Percentiles rank a stretch among this genome's conserved stretches.
Conservation (phyloP, 1,140 invertebrate genomes). For the Apolygus lucorum region DNA sequence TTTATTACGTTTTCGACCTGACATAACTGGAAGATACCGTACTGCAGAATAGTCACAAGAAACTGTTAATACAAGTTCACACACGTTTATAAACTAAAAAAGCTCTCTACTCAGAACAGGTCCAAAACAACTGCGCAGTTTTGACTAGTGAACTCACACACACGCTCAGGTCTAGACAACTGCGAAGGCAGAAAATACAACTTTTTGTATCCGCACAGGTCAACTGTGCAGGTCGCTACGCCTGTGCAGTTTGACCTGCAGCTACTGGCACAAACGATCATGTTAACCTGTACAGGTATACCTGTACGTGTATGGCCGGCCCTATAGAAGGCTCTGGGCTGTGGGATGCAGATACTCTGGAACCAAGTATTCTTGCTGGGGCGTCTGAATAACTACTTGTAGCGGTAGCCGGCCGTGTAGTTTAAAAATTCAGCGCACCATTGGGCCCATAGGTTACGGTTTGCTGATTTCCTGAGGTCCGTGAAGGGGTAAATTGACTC, state of each 20-base stretch:
- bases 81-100: neutral
- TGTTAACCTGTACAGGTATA: neutral
- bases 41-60: neutral
- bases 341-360: no score
- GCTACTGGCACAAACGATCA: neutral
- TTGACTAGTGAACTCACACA: neutral
- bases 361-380: no score
- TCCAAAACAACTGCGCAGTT: neutral
- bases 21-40: neutral
- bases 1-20: neutral
- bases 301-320: no score
- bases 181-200: neutral
- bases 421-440: no score
- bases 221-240: neutral
- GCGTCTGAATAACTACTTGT: no score
- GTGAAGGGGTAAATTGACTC: no score
- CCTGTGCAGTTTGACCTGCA: neutral
- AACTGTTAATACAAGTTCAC: no score
- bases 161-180: neutral
- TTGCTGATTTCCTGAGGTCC: no score
- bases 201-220: neutral
- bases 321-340: no score
- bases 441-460: no score
- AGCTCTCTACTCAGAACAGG: neutral
- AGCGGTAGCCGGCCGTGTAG: no score